These are phyloP conservation scores for Temnothorax nylanderi DNA, from an alignment of 1,140 invertebrate species.

Conservation along the genomic window DNA sequence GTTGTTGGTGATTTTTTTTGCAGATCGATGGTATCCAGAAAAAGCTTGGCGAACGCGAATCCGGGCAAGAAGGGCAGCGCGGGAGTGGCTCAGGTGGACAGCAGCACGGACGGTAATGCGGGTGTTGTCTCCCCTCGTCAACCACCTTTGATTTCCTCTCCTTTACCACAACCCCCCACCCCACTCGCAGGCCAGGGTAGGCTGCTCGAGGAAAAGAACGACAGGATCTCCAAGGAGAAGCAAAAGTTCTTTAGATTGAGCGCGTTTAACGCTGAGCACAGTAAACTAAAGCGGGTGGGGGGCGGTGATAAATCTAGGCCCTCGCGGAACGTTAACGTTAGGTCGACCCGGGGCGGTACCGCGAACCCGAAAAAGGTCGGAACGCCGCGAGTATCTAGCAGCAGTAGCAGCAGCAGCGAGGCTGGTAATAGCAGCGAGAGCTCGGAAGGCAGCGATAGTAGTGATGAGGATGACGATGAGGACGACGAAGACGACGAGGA, in stretches of 20 bases:
- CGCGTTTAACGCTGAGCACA: conserved; percentile 89
- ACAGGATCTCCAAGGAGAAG: conserved; percentile 93
- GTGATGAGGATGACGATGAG: conserved; percentile 71
- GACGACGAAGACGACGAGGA: conserved; percentile 69
- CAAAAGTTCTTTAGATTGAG: conserved; percentile 94
- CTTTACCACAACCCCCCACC: conserved; percentile 83
- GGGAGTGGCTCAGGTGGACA: conserved; percentile 84
- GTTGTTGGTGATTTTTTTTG: conserved; percentile 12
- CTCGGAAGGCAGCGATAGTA: conserved; percentile 69
- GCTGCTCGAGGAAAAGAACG: conserved; percentile 88
- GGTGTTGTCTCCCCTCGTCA: conserved; percentile 86
- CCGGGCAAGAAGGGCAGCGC: conserved; percentile 78
- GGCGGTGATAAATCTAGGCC: conserved; percentile 77
- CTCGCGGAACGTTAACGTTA: conserved; percentile 72
- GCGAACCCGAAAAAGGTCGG: conserved; percentile 64
- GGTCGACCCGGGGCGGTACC: conserved; percentile 69
- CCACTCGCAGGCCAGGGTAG: conserved; percentile 83
- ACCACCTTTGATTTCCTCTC: conserved; percentile 83
- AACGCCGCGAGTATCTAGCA: conserved; percentile 68
- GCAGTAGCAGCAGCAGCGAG: conserved; percentile 78
- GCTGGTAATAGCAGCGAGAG: conserved; percentile 72
- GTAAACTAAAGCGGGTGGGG: conserved; percentile 83
- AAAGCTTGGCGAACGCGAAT: conserved; percentile 76
- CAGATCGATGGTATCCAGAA: conserved; percentile 82
- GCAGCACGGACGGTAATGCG: conserved; percentile 88